Evolutionary conservation across 2,797 vertebrate genomes (phyloP), one percentile per base, ranked within the genome.

Genomic region (Phrynocephalus forsythii): DNA sequence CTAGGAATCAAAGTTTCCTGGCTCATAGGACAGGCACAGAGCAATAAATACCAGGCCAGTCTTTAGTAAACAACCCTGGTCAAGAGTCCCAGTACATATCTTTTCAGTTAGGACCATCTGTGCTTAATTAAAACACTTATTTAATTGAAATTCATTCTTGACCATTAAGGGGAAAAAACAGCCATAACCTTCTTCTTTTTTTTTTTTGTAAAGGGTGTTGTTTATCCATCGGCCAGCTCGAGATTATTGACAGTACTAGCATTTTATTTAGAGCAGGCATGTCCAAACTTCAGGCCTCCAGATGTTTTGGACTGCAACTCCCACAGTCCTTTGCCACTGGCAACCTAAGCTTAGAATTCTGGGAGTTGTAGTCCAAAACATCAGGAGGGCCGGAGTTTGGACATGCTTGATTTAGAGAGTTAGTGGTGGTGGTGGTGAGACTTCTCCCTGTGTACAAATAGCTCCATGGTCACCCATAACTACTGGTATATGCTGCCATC

Each of bases 401-500:
- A 33, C 33, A 33, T 33, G 33, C 33, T 33, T 33, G 33, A 5
- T 66, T 80, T 22, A 15, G 56, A 38, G 48, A 4, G 38, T 38
- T 38, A 3, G 3, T 38, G 38, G 38, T 38, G 38, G 38, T 38
- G 38, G 38, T 38, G 38, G 38, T 38, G 38, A 4, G 38, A 38
- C 38, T 38, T 38, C 38, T 38, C 38, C 38, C 38, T 38, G 38
- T 38, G 38, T 38, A 38, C 38, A 38, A 38, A 38, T 38, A 38
- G 38, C 4, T 38, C 38, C 38, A 4, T 38, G 38, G 38, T 38
- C 3, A 38, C 38, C 38, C 38, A 38, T 38, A 38, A 38, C 38
- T 38, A 38, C 38, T 4, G 4, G 38, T 38, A 38, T 6, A 86
- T 87, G 73, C 91, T 94, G 95, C 96, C 95, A 92, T 89, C 95